Conservation (phyloP, 2,888 invertebrate species). For the Nomada flava region DNA sequence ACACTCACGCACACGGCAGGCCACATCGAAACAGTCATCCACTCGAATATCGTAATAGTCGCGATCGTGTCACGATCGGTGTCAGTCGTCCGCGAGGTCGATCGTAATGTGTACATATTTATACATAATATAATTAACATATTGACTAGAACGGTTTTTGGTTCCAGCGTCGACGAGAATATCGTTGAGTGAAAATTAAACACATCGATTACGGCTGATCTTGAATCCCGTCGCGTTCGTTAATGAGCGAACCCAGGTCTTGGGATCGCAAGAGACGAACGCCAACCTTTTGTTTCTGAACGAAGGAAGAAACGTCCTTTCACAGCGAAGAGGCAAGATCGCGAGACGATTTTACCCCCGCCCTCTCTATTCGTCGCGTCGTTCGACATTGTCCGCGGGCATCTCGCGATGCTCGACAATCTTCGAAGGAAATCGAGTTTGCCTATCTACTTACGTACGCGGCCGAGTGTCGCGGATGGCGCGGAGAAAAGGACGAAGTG, state of each 20-base stretch:
- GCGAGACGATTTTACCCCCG: not conserved
- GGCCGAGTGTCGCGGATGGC: conserved; percentile 50
- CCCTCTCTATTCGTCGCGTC: not conserved
- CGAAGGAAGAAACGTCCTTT: not conserved
- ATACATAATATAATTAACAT: conserved; percentile 62
- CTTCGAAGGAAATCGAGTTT: conserved; percentile 63
- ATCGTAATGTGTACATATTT: conserved; percentile 54
- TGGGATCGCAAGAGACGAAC: too few relatives aligned
- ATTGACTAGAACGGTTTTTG: conserved; percentile 72
- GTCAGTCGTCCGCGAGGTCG: conserved; percentile 57
- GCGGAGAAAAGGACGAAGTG: conserved; percentile 23
- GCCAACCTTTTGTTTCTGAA: too few relatives aligned
- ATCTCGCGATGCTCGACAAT: conserved; percentile 30
- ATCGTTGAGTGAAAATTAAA: conserved; percentile 68
- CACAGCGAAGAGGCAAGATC: not conserved
- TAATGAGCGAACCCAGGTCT: too few relatives aligned
- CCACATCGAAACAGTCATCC: conserved; percentile 25
- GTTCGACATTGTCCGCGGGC: not conserved
- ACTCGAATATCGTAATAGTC: conserved; percentile 32
- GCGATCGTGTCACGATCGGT: conserved; percentile 35
- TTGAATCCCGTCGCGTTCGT: conserved; percentile 32
- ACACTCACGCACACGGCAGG: conserved; percentile 28
- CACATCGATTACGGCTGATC: conserved; percentile 60
- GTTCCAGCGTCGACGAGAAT: conserved; percentile 69
- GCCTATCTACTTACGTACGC: conserved; percentile 66